A percentile compares a stretch with the other conserved stretches of the same genome.
phyloP scores from a whole-genome alignment of 2,797 vertebrate genomes.

The Huso huso region DNA sequence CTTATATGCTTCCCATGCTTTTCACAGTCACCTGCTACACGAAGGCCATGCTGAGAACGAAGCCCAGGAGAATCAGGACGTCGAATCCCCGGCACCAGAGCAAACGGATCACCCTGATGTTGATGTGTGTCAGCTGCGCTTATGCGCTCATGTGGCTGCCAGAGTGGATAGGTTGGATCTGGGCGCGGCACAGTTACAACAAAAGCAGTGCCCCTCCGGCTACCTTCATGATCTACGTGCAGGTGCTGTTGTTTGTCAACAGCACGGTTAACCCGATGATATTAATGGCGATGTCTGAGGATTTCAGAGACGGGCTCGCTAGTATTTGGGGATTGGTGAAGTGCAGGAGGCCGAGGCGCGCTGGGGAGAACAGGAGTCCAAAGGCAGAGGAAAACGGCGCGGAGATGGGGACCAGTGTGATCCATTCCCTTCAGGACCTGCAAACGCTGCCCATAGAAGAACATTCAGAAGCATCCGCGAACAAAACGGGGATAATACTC shows the following conservation, averaged over 20 bases:
- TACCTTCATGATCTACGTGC: constrained; percentile 47
- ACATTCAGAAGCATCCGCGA: constrained; percentile 23
- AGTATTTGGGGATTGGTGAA: constrained; percentile 36
- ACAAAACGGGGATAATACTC: constrained; percentile 44
- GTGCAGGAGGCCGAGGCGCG: constrained; percentile 33
- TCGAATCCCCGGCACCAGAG: constrained; percentile 38
- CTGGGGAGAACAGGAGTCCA: constrained; percentile 10
- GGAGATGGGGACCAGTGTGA: constrained; percentile 35
- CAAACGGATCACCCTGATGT: constrained; percentile 44
- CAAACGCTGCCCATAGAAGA: constrained; percentile 4
- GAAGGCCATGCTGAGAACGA: constrained; percentile 41
- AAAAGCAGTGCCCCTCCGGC: constrained; percentile 40
- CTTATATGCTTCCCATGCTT: constrained; percentile 47
- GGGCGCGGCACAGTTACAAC: constrained; percentile 49
- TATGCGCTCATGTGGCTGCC: constrained; percentile 61
- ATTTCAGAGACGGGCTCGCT: constrained; percentile 53
- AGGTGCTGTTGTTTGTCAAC: constrained; percentile 57
- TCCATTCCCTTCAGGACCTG: constrained; percentile 25
- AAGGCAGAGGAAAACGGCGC: constrained; percentile 42
- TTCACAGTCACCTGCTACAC: constrained; percentile 53
- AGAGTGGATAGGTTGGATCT: constrained; percentile 62
- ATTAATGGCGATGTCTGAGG: constrained; percentile 56
- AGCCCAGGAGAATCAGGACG: constrained; percentile 40
- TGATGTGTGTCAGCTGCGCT: constrained; percentile 51
- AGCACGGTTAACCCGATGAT: constrained; percentile 55